phyloP scores from a whole-genome alignment of 2,113 vertebrate species.

The Nyctibius bracteatus region DNA sequence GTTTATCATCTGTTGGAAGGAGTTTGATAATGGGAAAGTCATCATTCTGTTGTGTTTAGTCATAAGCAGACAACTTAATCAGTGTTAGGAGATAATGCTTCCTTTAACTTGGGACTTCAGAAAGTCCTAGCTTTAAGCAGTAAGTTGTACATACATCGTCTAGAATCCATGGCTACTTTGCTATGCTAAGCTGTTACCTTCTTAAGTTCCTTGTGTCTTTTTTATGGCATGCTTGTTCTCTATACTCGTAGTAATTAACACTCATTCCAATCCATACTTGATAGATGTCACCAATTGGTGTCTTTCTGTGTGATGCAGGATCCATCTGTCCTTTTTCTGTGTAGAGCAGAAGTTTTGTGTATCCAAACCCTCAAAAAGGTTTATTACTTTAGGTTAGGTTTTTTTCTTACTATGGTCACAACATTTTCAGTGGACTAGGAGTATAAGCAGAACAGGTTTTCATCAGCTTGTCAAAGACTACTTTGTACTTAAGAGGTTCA shows the following conservation, averaged over 20 bases:
- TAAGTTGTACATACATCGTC: background rate
- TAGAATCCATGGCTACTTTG: background rate
- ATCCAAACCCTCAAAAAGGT: background rate
- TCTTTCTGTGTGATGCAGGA: background rate
- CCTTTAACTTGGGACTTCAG: background rate
- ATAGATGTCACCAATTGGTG: background rate
- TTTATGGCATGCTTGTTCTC: background rate
- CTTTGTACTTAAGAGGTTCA: background rate
- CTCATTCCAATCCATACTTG: background rate
- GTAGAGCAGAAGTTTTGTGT: background rate
- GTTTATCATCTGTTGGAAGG: background rate
- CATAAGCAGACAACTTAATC: background rate
- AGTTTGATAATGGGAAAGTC: background rate
- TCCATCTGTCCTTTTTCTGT: background rate
- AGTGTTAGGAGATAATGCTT: background rate
- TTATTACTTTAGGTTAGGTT: background rate
- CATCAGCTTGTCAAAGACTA: background rate
- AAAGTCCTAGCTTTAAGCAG: background rate
- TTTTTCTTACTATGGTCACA: background rate
- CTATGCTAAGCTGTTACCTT: background rate
- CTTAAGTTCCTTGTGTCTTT: background rate
- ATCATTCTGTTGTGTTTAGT: background rate
- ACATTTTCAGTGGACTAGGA: background rate
- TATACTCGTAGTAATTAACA: background rate
- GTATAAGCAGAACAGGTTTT: background rate